phyloP scores from a whole-genome alignment of 2,797 vertebrate genomes.

The Anableps anableps region DNA sequence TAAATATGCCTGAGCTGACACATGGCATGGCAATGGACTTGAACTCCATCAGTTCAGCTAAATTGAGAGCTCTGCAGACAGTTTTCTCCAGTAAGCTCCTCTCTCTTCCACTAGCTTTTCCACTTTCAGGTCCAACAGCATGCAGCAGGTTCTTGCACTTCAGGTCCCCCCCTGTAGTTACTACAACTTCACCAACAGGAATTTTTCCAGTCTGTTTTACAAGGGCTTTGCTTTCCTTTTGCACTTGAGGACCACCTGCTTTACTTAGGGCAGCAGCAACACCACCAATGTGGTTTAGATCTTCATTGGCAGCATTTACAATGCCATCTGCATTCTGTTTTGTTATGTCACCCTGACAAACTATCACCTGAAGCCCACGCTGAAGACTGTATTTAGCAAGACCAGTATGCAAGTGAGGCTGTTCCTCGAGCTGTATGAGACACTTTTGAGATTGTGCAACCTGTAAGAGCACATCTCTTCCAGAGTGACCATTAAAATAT shows the following conservation, averaged over 20 bases:
- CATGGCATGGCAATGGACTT: constrained; percentile 70
- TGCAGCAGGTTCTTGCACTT: constrained; percentile 70
- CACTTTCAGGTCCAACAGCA: constrained; percentile 68
- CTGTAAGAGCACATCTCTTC: constrained; percentile 37
- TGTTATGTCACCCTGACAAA: constrained; percentile 72
- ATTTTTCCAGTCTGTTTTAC: constrained; percentile 49
- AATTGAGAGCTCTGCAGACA: constrained; percentile 35
- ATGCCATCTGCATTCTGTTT: constrained; percentile 64
- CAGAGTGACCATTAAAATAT: constrained; percentile 54
- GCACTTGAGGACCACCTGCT: constrained; percentile 68
- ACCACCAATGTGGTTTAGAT: constrained; percentile 59
- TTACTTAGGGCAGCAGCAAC: constrained; percentile 67
- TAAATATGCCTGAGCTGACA: constrained; percentile 62
- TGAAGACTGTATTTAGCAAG: constrained; percentile 49
- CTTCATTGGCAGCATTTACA: constrained; percentile 74
- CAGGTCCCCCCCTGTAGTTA: constrained; percentile 64
- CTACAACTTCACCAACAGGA: constrained; percentile 37
- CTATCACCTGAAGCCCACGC: constrained; percentile 50
- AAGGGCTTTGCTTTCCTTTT: constrained; percentile 54
- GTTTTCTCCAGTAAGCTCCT: constrained; percentile 42
- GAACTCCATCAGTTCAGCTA: constrained; percentile 46
- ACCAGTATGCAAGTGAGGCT: not conserved
- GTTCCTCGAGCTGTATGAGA: constrained; percentile 47
- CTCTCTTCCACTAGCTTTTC: constrained; percentile 42
- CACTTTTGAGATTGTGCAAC: constrained; percentile 48